These are phyloP conservation scores for Pedetes capensis DNA, from an alignment of 2,113 vertebrate genomes.

Conservation along the genomic window DNA sequence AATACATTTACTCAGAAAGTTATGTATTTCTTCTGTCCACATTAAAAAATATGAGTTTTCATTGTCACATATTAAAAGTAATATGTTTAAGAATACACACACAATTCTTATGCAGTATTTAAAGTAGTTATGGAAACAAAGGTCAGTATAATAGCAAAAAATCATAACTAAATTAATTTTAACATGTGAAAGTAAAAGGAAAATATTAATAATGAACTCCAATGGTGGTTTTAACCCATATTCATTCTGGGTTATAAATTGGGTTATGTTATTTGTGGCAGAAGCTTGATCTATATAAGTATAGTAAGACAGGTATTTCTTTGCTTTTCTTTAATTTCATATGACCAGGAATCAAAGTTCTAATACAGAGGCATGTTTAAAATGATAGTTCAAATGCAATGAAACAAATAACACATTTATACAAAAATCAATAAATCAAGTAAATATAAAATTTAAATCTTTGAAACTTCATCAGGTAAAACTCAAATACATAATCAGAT, in stretches of 20 bases:
- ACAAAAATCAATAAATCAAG: background rate
- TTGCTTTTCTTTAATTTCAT: constrained; percentile 2
- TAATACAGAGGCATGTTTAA: background rate
- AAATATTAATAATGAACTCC: background rate
- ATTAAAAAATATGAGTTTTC: background rate
- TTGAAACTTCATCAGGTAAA: background rate
- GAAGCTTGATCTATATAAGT: background rate
- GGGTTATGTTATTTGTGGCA: background rate
- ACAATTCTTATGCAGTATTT: background rate
- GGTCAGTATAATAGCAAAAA: background rate
- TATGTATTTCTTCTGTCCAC: background rate
- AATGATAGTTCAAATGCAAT: background rate
- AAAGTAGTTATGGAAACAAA: background rate
- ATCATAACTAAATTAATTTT: background rate
- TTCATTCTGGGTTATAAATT: background rate
- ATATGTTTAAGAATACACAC: background rate
- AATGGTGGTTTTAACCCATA: background rate
- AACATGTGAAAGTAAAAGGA: background rate
- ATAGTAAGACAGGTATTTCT: background rate
- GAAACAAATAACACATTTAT: background rate
- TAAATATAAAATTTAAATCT: constrained; percentile 25
- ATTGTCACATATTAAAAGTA: background rate
- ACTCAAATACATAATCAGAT: background rate
- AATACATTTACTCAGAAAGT: background rate
- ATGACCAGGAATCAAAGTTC: background rate